A percentile compares a stretch with the other conserved stretches of the same genome.
Conservation (phyloP, 2,797 vertebrate species). For the Carduelis carduelis region DNA sequence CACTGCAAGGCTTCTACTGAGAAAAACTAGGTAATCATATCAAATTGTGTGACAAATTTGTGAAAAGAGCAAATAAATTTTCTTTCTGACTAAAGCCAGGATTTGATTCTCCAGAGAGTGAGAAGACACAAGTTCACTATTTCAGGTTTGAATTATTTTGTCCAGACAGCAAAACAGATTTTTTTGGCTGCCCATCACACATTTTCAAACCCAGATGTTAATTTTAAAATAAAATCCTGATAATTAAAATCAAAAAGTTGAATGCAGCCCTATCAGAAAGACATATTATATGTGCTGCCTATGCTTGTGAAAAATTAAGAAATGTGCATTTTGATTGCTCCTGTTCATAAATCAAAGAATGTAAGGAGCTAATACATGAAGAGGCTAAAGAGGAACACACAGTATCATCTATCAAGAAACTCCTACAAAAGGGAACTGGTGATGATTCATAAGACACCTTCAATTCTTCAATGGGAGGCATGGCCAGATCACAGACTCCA, state of each 20-base stretch:
- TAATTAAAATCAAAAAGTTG: not conserved
- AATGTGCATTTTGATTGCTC: not conserved
- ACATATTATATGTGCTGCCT: not conserved
- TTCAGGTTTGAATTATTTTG: conserved; percentile 26
- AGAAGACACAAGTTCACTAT: not conserved
- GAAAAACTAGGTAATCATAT: not conserved
- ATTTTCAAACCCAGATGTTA: not conserved
- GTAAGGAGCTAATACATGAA: not conserved
- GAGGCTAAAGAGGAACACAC: not conserved
- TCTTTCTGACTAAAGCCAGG: not conserved
- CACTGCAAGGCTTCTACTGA: not conserved
- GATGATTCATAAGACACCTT: not conserved
- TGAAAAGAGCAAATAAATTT: not conserved
- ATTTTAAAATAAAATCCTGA: not conserved
- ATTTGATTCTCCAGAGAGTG: not conserved
- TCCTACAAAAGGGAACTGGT: not conserved
- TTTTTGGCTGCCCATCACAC: not conserved
- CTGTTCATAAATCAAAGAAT: not conserved
- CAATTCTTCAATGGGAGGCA: not conserved
- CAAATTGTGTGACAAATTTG: not conserved
- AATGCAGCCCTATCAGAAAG: not conserved
- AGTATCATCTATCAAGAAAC: not conserved
- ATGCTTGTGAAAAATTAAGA: not conserved
- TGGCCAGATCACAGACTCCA: not conserved
- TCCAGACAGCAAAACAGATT: not conserved